Evolutionary conservation across 2,113 vertebrate genomes (phyloP).

Genomic region (Aramus guarauna): DNA sequence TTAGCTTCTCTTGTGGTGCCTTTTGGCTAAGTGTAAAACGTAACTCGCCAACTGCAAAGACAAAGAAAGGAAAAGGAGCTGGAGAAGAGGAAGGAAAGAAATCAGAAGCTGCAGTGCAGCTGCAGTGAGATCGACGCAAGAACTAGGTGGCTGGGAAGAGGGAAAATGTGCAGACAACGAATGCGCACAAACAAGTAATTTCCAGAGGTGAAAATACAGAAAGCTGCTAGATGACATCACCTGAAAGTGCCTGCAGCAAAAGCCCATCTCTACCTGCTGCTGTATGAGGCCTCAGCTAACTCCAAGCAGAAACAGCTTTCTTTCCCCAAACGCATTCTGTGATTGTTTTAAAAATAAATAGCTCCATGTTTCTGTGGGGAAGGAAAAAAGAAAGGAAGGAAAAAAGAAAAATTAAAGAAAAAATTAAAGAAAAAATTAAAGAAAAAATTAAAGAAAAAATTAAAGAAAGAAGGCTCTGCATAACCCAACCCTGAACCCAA

Average conservation of each 20-base stretch:
- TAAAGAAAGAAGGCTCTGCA: neutral
- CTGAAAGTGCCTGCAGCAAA: neutral
- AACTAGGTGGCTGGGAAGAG: neutral
- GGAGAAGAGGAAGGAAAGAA: constrained; percentile 40
- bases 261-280: neutral
- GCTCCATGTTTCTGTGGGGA: neutral
- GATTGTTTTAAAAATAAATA: neutral
- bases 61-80: constrained; percentile 50
- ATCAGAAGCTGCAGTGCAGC: neutral
- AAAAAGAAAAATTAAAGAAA: no score
- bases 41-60: neutral
- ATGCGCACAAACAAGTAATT: neutral
- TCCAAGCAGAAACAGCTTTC: neutral
- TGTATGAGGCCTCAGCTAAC: neutral
- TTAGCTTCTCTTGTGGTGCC: neutral
- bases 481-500: neutral
- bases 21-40: neutral
- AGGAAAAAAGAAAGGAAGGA: no score
- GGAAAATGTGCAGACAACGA: neutral
- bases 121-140: neutral
- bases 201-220: neutral
- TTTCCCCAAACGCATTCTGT: neutral
- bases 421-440: no score
- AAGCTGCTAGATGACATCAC: neutral
- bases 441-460: no score